Evolutionary conservation across 2,888 invertebrate species (phyloP).

Genomic region (Dastarcus helophoroides): DNA sequence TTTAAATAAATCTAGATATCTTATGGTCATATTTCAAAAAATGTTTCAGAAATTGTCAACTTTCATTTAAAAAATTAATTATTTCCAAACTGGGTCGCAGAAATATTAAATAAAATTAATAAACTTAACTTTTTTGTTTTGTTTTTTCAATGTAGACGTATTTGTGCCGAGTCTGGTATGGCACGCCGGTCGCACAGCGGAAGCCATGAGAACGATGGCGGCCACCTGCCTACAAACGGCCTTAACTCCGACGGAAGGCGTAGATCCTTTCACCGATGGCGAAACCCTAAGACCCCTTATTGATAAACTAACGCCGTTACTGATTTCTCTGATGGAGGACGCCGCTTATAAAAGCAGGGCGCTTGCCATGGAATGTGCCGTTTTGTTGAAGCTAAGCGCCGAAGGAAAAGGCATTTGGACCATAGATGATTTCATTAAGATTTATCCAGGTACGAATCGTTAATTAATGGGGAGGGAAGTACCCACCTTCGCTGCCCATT

Average conservation of each 20-base stretch:
- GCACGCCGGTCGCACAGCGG: slow-evolving; percentile 66
- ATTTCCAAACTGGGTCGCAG: background rate
- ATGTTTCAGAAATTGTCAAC: too few relatives aligned
- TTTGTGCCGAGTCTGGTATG: slow-evolving; percentile 65
- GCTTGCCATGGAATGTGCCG: slow-evolving; percentile 47
- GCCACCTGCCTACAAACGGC: slow-evolving; percentile 60
- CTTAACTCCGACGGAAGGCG: slow-evolving; percentile 36
- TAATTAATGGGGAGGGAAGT: too few relatives aligned
- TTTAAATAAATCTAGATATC: too few relatives aligned
- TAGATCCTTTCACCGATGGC: slow-evolving; percentile 21
- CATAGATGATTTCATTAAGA: slow-evolving; percentile 46
- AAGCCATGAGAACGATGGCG: slow-evolving; percentile 65
- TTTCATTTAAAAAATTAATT: background rate
- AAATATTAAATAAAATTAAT: slow-evolving; percentile 1
- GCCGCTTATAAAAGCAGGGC: slow-evolving; percentile 49
- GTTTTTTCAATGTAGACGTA: slow-evolving; percentile 39
- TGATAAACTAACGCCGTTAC: slow-evolving; percentile 42
- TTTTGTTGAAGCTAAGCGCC: slow-evolving; percentile 36
- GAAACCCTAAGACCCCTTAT: slow-evolving; percentile 17
- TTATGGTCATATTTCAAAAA: too few relatives aligned
- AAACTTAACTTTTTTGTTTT: background rate
- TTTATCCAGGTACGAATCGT: slow-evolving; percentile 45
- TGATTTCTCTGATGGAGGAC: slow-evolving; percentile 53
- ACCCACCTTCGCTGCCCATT: background rate
- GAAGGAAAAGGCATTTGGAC: slow-evolving; percentile 32